Percentiles rank a stretch among this genome's conserved stretches.
These are phyloP conservation scores for Girardia tigrina DNA, from an alignment of 2,888 invertebrate genomes.

Conservation along the genomic window DNA sequence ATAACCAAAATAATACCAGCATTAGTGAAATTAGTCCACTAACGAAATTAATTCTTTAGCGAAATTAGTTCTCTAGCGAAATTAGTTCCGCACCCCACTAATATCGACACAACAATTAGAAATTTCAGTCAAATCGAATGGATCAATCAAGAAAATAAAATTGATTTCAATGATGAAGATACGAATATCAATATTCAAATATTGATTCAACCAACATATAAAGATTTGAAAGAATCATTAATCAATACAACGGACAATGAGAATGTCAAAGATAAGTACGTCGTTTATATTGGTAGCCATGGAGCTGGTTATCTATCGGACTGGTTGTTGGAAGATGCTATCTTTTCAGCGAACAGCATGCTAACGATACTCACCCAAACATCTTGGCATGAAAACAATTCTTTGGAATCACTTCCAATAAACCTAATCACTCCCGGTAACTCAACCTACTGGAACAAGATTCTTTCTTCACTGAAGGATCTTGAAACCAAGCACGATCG, in stretches of 20 bases:
- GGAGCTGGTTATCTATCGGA: background rate
- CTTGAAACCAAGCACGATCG: background rate
- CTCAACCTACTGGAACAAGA: background rate
- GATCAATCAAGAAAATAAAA: no score
- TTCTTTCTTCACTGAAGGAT: background rate
- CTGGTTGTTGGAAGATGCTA: background rate
- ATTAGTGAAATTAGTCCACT: no score
- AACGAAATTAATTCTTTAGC: no score
- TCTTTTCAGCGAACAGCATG: background rate
- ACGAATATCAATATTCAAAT: background rate
- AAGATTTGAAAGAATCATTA: background rate
- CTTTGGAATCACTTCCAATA: background rate
- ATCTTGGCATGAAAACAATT: background rate
- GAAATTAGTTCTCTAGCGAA: no score
- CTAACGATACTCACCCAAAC: background rate
- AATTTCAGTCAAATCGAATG: no score
- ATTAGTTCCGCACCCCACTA: no score
- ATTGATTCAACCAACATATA: background rate
- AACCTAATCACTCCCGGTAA: background rate
- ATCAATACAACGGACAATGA: background rate
- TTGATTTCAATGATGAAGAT: background rate
- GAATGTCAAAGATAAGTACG: background rate
- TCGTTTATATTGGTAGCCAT: constrained; percentile 14
- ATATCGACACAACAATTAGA: no score
- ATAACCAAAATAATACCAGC: no score